These are phyloP conservation scores for Charaxes varanes DNA, from an alignment of 1,140 invertebrate species.

Conservation along the genomic window DNA sequence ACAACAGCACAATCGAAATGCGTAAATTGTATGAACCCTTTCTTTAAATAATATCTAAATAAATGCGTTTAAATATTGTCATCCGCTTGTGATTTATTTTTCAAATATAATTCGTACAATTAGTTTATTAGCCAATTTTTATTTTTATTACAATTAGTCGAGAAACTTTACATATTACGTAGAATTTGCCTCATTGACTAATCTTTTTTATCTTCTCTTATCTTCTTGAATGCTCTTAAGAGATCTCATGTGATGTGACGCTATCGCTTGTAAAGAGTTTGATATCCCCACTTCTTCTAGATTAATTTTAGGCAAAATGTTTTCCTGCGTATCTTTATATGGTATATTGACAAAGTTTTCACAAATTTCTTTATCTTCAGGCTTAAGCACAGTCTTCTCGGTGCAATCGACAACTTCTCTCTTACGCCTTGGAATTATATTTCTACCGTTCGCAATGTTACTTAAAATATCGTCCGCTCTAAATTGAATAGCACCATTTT, in stretches of 20 bases:
- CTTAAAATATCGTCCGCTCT: conserved; percentile 13
- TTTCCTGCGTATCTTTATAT: conserved; percentile 15
- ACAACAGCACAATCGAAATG: too few relatives aligned
- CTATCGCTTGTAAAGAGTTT: conserved; percentile 31
- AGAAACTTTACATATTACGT: too few relatives aligned
- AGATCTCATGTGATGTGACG: conserved; percentile 47
- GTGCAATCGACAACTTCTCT: conserved; percentile 58
- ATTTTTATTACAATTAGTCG: too few relatives aligned
- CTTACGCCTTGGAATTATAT: conserved; percentile 27
- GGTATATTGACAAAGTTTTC: conserved; percentile 31
- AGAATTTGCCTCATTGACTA: too few relatives aligned
- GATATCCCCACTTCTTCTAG: conserved; percentile 33
- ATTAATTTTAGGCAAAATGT: conserved; percentile 36
- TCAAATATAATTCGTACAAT: too few relatives aligned
- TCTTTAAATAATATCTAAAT: too few relatives aligned
- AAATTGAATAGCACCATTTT: conserved; percentile 15
- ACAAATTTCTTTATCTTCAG: conserved; percentile 52
- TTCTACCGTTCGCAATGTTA: conserved; percentile 17
- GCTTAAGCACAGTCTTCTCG: conserved; percentile 34
- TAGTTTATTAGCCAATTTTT: too few relatives aligned
- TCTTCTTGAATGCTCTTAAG: conserved; percentile 45
- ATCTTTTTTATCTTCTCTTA: conserved; percentile 18
- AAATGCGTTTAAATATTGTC: too few relatives aligned
- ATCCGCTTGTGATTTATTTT: too few relatives aligned
- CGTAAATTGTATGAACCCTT: too few relatives aligned